These are phyloP conservation scores for Sebastes nivosus DNA, from an alignment of 2,797 vertebrate species.

Conservation along the genomic window DNA sequence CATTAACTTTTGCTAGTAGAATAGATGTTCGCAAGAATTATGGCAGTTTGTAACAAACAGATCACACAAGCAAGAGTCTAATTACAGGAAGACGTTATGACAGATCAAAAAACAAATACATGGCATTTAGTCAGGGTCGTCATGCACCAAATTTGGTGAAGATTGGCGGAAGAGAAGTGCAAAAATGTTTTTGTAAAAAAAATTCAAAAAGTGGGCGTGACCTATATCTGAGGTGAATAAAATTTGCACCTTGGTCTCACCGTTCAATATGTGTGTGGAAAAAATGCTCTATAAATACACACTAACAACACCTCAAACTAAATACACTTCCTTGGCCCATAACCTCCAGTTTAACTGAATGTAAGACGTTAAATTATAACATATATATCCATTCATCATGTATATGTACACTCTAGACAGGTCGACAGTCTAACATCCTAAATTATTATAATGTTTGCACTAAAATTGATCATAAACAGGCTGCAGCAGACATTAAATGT, in stretches of 20 bases:
- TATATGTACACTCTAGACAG: too few relatives aligned
- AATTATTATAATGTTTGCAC: not conserved
- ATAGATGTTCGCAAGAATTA: not conserved
- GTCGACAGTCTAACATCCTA: not conserved
- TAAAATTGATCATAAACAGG: not conserved
- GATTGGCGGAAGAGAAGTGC: not conserved
- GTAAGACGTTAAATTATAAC: not conserved
- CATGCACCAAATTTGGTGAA: not conserved
- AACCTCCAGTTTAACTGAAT: not conserved
- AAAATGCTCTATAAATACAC: not conserved
- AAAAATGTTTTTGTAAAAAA: not conserved
- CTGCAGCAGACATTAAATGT: not conserved
- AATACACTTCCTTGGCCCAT: not conserved
- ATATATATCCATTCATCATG: not conserved
- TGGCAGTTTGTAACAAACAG: not conserved
- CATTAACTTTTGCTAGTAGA: not conserved
- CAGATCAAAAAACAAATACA: not conserved
- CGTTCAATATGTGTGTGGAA: not conserved
- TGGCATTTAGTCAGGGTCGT: not conserved
- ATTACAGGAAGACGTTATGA: not conserved
- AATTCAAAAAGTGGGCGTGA: not conserved
- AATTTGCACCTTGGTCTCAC: not conserved
- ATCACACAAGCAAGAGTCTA: not conserved
- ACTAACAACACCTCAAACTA: not conserved
- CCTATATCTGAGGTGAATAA: too few relatives aligned